These are phyloP conservation scores for Leptopilina clavipes DNA, from an alignment of 1,140 invertebrate genomes.

Conservation along the genomic window DNA sequence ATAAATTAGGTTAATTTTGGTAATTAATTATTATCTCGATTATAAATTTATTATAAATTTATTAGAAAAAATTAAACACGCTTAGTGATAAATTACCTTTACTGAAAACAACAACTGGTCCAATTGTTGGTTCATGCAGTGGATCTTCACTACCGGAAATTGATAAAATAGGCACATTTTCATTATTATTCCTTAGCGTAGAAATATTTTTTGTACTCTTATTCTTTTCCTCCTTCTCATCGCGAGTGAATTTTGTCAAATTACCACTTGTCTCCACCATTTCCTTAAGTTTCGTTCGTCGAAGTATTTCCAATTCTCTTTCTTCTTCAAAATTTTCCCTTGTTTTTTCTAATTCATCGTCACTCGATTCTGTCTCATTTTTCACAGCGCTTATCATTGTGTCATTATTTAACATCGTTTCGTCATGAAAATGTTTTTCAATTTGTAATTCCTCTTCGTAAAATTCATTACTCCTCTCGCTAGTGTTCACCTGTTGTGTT, in stretches of 20 bases:
- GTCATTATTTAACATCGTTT: conserved; percentile 36
- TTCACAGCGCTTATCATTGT: conserved; percentile 47
- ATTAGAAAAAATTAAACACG: no score
- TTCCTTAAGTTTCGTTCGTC: conserved; percentile 41
- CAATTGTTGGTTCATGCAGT: conserved; percentile 56
- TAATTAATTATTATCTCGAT: no score
- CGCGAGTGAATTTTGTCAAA: not conserved
- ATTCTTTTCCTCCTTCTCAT: not conserved
- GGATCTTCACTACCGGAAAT: not conserved
- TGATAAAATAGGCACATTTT: not conserved
- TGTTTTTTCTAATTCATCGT: conserved; percentile 44
- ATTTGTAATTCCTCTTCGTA: conserved; percentile 1
- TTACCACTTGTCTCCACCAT: conserved; percentile 39
- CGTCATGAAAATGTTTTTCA: conserved; percentile 25
- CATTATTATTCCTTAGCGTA: not conserved
- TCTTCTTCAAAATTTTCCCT: conserved; percentile 49
- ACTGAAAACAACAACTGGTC: conserved; percentile 56
- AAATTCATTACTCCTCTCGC: conserved; percentile 5
- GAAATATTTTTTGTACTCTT: not conserved
- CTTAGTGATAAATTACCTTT: conserved; percentile 60
- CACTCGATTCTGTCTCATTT: conserved; percentile 43
- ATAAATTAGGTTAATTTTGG: no score
- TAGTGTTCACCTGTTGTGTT: not conserved
- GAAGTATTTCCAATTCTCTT: conserved; percentile 51
- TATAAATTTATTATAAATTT: no score